These are phyloP conservation scores for Bradypus variegatus DNA, from an alignment of 2,797 vertebrate genomes.

Conservation along the genomic window DNA sequence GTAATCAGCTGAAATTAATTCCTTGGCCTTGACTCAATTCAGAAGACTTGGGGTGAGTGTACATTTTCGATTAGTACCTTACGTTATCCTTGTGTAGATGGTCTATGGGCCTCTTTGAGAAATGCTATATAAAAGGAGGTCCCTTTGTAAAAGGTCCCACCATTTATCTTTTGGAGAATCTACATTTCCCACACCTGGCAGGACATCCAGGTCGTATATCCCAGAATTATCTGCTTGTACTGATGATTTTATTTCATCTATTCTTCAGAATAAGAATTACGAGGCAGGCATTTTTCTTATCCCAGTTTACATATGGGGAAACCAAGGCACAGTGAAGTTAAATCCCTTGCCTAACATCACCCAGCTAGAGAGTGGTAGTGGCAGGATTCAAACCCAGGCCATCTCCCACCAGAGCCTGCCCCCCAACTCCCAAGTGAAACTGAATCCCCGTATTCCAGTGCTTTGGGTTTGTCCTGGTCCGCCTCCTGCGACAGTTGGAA, in stretches of 20 bases:
- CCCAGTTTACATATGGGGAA: background rate
- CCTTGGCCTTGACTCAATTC: background rate
- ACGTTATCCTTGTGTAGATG: background rate
- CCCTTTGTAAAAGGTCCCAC: background rate
- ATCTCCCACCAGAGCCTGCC: background rate
- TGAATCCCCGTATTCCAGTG: background rate
- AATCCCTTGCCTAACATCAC: background rate
- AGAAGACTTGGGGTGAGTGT: background rate
- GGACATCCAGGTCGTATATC: background rate
- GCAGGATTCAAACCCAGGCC: background rate
- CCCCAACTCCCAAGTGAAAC: background rate
- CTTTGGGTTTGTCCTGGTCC: background rate
- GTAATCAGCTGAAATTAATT: background rate
- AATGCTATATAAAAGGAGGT: background rate
- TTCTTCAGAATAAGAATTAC: accelerated
- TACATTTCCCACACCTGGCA: background rate
- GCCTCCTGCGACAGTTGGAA: background rate
- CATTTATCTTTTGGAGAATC: background rate
- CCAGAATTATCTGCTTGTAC: background rate
- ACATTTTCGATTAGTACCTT: background rate
- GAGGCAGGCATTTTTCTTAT: background rate
- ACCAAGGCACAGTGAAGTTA: background rate
- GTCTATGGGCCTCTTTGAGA: background rate
- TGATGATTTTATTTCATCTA: accelerated
- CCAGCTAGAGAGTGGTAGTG: background rate